Percentiles rank a stretch among this genome's conserved stretches.
Evolutionary conservation across 2,888 invertebrate species (phyloP).

Genomic region (Synergus gifuensis): DNA sequence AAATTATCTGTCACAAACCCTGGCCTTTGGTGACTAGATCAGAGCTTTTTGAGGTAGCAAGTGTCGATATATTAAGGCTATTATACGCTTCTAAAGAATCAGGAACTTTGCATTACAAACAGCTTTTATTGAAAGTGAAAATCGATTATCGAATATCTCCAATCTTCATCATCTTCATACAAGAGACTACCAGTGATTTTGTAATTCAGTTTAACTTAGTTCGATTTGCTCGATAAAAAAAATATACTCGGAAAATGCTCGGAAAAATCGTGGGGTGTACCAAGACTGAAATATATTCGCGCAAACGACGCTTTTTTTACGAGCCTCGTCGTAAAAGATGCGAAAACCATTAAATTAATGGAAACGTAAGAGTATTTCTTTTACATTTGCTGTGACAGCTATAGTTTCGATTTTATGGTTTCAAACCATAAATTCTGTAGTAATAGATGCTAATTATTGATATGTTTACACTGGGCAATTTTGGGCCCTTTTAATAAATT

Average conservation of each 20-base stretch:
- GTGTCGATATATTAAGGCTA: background rate
- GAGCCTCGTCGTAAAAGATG: conserved; percentile 22
- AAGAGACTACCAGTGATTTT: background rate
- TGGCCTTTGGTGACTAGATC: background rate
- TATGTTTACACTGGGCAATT: too few relatives aligned
- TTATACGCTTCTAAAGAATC: background rate
- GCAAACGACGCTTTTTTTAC: conserved; percentile 12
- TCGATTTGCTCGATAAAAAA: background rate
- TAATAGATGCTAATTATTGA: background rate
- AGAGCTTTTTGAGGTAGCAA: background rate
- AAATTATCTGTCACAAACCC: background rate
- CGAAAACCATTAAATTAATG: conserved; percentile 29
- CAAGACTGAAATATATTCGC: conserved; percentile 6
- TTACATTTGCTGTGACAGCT: conserved; percentile 6
- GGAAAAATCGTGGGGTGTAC: conserved; percentile 6
- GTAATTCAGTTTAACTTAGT: conserved; percentile 25
- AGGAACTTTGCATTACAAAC: background rate
- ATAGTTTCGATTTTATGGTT: conserved; percentile 16
- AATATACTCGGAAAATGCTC: background rate
- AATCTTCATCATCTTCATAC: background rate
- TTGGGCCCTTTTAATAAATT: too few relatives aligned
- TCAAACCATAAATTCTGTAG: background rate
- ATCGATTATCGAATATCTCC: background rate
- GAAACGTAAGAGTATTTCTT: background rate
- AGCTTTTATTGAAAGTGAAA: background rate